Conservation (phyloP, 2,888 invertebrate species). For the Archips xylosteana region DNA sequence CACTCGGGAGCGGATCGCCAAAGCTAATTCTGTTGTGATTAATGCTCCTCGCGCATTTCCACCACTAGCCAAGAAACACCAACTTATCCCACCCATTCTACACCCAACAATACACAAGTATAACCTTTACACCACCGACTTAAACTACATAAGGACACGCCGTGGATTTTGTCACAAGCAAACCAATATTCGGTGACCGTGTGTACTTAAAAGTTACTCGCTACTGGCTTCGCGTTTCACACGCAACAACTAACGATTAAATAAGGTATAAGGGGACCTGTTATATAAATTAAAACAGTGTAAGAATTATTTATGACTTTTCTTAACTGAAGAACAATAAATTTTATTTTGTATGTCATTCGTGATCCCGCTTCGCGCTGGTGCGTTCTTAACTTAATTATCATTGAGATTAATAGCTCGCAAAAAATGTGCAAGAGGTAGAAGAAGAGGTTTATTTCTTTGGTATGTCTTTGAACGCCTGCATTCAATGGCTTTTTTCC, state of each 20-base stretch:
- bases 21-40: slow-evolving; percentile 85
- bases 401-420: slow-evolving; percentile 25
- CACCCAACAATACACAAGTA: slow-evolving; percentile 36
- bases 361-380: slow-evolving; percentile 15
- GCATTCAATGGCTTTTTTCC: neutral
- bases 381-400: slow-evolving; percentile 26
- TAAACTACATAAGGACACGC: neutral
- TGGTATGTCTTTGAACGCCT: neutral
- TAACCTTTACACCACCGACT: slow-evolving; percentile 45
- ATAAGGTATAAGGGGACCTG: slow-evolving; percentile 67
- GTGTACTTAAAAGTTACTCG: slow-evolving; percentile 68
- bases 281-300: slow-evolving; percentile 74
- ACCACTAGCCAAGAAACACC: slow-evolving; percentile 64
- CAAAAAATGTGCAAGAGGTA: slow-evolving; percentile 1
- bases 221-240: slow-evolving; percentile 82
- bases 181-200: slow-evolving; percentile 46
- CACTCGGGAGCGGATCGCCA: slow-evolving; percentile 83
- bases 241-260: slow-evolving; percentile 81
- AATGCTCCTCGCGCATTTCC: slow-evolving; percentile 82
- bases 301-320: slow-evolving; percentile 50
- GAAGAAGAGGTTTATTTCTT: neutral
- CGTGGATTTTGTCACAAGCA: slow-evolving; percentile 16
- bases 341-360: slow-evolving; percentile 36
- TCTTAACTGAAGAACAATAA: slow-evolving; percentile 45
- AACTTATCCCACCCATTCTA: slow-evolving; percentile 47